A percentile compares a stretch with the other conserved stretches of the same genome.
Evolutionary conservation across 2,888 invertebrate species (phyloP).

Genomic region (Arge pagana): DNA sequence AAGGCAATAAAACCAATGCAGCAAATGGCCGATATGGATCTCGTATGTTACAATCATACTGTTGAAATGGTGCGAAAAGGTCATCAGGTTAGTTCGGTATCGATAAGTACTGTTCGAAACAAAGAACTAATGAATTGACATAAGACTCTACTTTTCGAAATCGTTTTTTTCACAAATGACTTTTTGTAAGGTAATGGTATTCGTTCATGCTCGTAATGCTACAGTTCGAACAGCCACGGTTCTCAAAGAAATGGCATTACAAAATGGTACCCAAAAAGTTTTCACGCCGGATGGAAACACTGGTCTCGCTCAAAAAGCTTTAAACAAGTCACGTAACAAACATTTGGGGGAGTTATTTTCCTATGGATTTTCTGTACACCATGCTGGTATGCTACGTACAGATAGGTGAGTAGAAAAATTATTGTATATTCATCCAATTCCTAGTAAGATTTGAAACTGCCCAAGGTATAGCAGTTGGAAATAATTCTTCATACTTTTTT

Average conservation of each 20-base stretch:
- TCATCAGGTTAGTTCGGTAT: slow-evolving; percentile 73
- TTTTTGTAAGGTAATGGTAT: slow-evolving; percentile 79
- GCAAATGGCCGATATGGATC: slow-evolving; percentile 82
- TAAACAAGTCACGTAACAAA: slow-evolving; percentile 77
- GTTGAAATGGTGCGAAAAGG: slow-evolving; percentile 83
- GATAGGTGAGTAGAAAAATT: slow-evolving; percentile 68
- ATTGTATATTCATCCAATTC: not conserved
- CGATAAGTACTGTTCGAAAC: too few relatives aligned
- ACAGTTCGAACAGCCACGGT: slow-evolving; percentile 88
- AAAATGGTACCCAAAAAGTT: slow-evolving; percentile 71
- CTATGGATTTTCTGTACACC: slow-evolving; percentile 91
- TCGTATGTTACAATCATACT: slow-evolving; percentile 91
- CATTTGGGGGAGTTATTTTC: slow-evolving; percentile 82
- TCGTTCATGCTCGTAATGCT: slow-evolving; percentile 97
- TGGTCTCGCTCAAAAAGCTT: slow-evolving; percentile 71
- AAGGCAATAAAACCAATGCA: slow-evolving; percentile 69
- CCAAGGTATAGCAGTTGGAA: not conserved
- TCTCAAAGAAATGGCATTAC: slow-evolving; percentile 80
- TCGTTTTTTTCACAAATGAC: not conserved
- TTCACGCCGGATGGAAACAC: slow-evolving; percentile 71
- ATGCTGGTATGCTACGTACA: slow-evolving; percentile 90
- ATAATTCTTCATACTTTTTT: slow-evolving; percentile 23
- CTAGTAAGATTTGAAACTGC: not conserved
- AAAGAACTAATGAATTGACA: slow-evolving; percentile 2
- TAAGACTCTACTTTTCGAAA: not conserved